phyloP scores from a whole-genome alignment of 1,140 invertebrate genomes.

The Sinonovacula constricta region DNA sequence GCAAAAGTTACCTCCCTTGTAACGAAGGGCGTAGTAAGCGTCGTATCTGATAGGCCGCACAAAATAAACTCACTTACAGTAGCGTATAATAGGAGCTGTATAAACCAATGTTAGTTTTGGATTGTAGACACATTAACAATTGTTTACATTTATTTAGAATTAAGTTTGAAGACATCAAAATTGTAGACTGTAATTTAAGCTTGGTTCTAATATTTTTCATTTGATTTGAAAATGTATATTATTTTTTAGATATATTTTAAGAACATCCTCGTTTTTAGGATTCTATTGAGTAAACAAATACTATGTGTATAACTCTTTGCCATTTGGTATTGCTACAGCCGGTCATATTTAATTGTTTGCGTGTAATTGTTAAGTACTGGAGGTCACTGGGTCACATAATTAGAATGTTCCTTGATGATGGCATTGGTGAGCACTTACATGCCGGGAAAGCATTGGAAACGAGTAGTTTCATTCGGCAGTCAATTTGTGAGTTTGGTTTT shows the following conservation, averaged over 20 bases:
- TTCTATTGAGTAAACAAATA: slow-evolving; percentile 25
- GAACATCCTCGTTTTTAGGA: slow-evolving; percentile 39
- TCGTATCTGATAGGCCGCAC: too few species aligned
- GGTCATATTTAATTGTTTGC: slow-evolving; percentile 37
- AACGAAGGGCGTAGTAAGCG: too few species aligned
- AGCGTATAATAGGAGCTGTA: too few species aligned
- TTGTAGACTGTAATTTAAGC: slow-evolving; percentile 20
- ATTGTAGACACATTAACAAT: slow-evolving; percentile 49
- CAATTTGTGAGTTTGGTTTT: slow-evolving; percentile 28
- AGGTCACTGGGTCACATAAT: slow-evolving; percentile 26
- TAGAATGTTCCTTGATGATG: slow-evolving; percentile 41
- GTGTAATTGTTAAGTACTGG: slow-evolving; percentile 10
- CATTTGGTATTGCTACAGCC: slow-evolving; percentile 20
- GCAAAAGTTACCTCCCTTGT: too few species aligned
- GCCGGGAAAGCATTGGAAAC: not conserved
- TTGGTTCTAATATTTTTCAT: slow-evolving; percentile 41
- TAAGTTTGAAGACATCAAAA: slow-evolving; percentile 45
- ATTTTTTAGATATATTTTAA: slow-evolving; percentile 45
- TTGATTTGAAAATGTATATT: slow-evolving; percentile 52
- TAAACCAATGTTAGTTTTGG: too few species aligned
- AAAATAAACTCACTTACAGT: too few species aligned
- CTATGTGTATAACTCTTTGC: slow-evolving; percentile 50
- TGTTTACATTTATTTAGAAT: slow-evolving; percentile 38
- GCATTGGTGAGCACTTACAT: slow-evolving; percentile 18
- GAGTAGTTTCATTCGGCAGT: not conserved